phyloP scores from a whole-genome alignment of 2,888 invertebrate species.

The Iselma pallidipennis region DNA sequence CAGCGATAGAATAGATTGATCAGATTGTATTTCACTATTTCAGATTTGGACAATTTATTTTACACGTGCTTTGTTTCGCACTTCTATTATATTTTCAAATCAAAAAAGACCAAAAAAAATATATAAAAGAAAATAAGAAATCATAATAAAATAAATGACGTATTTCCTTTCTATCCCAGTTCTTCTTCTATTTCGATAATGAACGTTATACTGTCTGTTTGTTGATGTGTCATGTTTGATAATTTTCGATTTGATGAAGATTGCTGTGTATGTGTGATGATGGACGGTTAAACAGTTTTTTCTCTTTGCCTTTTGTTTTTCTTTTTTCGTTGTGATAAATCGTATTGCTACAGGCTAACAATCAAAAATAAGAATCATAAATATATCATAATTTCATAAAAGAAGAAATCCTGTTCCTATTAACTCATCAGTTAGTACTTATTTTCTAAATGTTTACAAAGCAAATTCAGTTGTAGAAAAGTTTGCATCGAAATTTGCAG shows the following conservation, averaged over 20 bases:
- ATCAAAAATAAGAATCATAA: too few relatives aligned
- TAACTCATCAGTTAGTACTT: too few relatives aligned
- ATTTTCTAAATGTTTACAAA: too few relatives aligned
- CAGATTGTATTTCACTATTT: constrained; percentile 53
- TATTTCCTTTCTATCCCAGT: constrained; percentile 16
- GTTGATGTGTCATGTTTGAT: constrained; percentile 13
- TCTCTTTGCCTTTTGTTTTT: constrained; percentile 11
- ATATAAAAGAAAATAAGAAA: not conserved
- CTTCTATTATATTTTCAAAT: constrained; percentile 8
- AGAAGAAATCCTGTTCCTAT: too few relatives aligned
- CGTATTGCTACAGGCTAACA: too few relatives aligned
- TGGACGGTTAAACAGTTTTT: constrained; percentile 1
- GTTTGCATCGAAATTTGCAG: too few relatives aligned
- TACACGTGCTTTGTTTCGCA: constrained; percentile 35
- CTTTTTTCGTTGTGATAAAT: too few relatives aligned
- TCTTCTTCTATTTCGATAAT: constrained; percentile 20
- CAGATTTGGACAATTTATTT: constrained; percentile 42
- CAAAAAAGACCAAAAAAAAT: not conserved
- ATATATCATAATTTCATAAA: too few relatives aligned
- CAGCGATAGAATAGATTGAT: constrained; percentile 54
- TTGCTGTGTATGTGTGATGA: not conserved
- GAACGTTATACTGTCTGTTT: constrained; percentile 13
- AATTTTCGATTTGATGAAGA: constrained; percentile 8
- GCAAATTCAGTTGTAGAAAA: too few relatives aligned
- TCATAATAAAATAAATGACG: constrained; percentile 1